Base-by-base conservation (phyloP, 2,113 vertebrate genomes). In the Centropristis striata region DNA sequence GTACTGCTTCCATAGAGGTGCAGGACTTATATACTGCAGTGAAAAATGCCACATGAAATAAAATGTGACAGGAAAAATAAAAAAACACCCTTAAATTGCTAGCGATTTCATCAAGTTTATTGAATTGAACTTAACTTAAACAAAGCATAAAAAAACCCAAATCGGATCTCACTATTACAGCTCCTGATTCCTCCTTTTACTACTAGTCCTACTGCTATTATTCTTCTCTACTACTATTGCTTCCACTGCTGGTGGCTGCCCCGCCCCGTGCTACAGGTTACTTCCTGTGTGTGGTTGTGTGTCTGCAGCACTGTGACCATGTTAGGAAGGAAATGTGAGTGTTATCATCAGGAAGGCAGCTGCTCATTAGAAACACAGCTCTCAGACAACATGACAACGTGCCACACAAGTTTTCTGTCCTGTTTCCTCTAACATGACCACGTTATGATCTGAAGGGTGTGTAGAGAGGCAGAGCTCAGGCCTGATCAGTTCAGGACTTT, bases 291-390 rank as follows among this genome's bases (percentile, higher is more conserved):
- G 59, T 21, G 70, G 41, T 4, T 47, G 36, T 16, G n/a, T 25
- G 42, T 23, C 14, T 2, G 61, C 37, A 11, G 23, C 18, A 1
- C 1, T 63, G 60, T 54, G 39, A 54, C 71, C 66, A 15, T 42
- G 60, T 84, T 16, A 55, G 82, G 54, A 36, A 59, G 47, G 53
- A 71, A 51, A 55, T 8, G 27, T 47, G 46, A 41, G 41, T 14
- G 74, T 21, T 37, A 42, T 69, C 57, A 41, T 49, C 41, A 49
- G 32, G 23, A 3, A 60, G 39, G 46, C 78, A 61, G 78, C 79
- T 69, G 78, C 64, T 75, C 44, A 13, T 63, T 59, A 23, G 37
- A 46, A n/a, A 15, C 21, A 7, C 23, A 44, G 37, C 47, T 53
- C 49, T 2, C 14, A 39, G 20, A 39, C 49, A 32, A n/a, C 60